Percentiles rank a stretch among this genome's conserved stretches.
Evolutionary conservation across 1,140 invertebrate genomes (phyloP).

Genomic region (Fopius arisanus): DNA sequence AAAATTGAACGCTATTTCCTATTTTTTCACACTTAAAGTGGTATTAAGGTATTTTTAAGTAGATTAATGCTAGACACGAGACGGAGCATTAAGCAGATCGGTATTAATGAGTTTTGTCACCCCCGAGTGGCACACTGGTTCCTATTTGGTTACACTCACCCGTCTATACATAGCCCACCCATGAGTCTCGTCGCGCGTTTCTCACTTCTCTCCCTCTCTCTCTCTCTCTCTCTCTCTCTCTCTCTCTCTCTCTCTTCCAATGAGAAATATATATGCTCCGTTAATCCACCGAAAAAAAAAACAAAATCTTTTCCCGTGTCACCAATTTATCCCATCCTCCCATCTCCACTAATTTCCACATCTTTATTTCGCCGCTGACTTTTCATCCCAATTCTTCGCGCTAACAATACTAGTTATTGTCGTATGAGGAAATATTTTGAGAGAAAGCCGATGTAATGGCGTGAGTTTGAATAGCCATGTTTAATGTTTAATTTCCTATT

Average conservation of each 20-base stretch:
- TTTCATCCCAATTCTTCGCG: not conserved
- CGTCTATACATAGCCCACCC: conserved; percentile 64
- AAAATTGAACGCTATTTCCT: not conserved
- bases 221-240: not conserved
- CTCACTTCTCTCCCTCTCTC: not conserved
- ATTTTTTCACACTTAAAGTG: conserved; percentile 10
- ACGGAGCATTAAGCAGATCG: conserved; percentile 64
- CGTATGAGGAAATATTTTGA: conserved; percentile 5
- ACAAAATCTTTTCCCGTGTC: conserved; percentile 23
- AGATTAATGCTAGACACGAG: conserved; percentile 64
- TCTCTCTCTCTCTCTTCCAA: not conserved
- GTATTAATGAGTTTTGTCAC: conserved; percentile 66
- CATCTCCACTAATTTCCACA: not conserved
- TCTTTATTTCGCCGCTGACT: not conserved
- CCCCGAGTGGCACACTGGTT: conserved; percentile 60
- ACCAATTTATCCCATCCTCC: conserved; percentile 25
- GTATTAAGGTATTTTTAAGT: conserved; percentile 57
- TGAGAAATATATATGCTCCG: conserved; percentile 29
- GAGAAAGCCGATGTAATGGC: conserved; percentile 1
- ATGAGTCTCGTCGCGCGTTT: conserved; percentile 44
- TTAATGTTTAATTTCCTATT: too few species aligned
- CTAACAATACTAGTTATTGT: not conserved
- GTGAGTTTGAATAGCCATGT: not conserved
- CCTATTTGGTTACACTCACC: conserved; percentile 59
- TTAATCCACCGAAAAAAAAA: conserved; percentile 29